Percentiles rank a stretch among this genome's conserved stretches.
Evolutionary conservation across 2,888 invertebrate species (phyloP).

Genomic region (Apantesis nais): DNA sequence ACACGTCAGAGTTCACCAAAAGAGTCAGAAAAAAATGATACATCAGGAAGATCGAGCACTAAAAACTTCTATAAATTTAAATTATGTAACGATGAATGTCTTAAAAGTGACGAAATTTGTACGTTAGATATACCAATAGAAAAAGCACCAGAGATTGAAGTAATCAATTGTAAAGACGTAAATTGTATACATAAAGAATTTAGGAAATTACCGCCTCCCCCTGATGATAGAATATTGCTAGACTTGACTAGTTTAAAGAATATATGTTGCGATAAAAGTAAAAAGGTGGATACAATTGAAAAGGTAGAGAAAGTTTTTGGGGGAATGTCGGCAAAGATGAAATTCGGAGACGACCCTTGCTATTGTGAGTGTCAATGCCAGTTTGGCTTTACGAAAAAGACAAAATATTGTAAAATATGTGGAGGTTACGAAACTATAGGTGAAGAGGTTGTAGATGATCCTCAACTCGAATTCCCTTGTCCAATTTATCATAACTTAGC

Average conservation of each 20-base stretch:
- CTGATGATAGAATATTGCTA: conserved; percentile 61
- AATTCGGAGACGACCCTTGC: conserved; percentile 63
- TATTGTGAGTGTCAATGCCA: conserved; percentile 75
- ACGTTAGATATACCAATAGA: conserved; percentile 59
- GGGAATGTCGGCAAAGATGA: conserved; percentile 60
- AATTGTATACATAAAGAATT: conserved; percentile 56
- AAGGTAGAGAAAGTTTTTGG: conserved; percentile 64
- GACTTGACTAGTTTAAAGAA: conserved; percentile 53
- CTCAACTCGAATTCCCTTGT: conserved; percentile 63
- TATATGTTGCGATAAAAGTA: conserved; percentile 55
- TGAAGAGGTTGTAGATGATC: conserved; percentile 57
- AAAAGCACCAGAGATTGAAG: conserved; percentile 47
- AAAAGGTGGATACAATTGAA: conserved; percentile 56
- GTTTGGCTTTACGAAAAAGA: conserved; percentile 72
- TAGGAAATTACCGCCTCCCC: conserved; percentile 51
- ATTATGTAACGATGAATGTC: conserved; percentile 55
- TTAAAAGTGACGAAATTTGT: conserved; percentile 45
- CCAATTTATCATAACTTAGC: conserved; percentile 72
- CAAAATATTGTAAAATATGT: conserved; percentile 74
- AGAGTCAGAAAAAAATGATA: conserved; percentile 23
- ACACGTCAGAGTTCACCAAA: too few species aligned
- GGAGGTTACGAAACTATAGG: conserved; percentile 72
- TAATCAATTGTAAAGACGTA: conserved; percentile 63
- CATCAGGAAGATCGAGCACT: conserved; percentile 42
- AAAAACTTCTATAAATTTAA: conserved; percentile 47